A percentile compares a stretch with the other conserved stretches of the same genome.
phyloP scores from a whole-genome alignment of 2,113 vertebrate genomes.

The Chamaea fasciata region DNA sequence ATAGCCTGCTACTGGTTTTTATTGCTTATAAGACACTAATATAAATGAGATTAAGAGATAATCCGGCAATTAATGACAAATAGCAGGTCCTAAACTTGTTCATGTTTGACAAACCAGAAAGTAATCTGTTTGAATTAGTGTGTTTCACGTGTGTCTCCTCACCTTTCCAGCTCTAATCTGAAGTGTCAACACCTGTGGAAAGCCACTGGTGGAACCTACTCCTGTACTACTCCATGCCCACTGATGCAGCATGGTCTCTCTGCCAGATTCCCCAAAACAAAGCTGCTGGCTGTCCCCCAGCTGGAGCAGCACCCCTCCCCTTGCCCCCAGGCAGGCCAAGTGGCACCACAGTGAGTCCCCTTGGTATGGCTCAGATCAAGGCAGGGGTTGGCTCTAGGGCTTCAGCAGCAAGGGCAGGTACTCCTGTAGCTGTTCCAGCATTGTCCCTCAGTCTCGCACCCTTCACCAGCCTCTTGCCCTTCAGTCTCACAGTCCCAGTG shows the following conservation, averaged over 20 bases:
- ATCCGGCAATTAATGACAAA: slow-evolving; percentile 54
- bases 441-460: neutral
- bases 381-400: neutral
- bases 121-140: slow-evolving; percentile 37
- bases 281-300: neutral
- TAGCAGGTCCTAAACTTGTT: neutral
- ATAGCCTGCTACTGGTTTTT: neutral
- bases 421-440: neutral
- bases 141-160: slow-evolving; percentile 9
- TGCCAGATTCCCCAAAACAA: neutral
- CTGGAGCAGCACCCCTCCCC: neutral
- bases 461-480: neutral
- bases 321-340: neutral
- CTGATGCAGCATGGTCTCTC: neutral
- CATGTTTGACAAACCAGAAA: slow-evolving; percentile 19
- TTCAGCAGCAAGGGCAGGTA: neutral
- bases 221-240: neutral
- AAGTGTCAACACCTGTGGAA: slow-evolving; percentile 33
- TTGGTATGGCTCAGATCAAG: neutral
- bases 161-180: slow-evolving; percentile 35
- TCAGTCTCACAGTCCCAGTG: neutral
- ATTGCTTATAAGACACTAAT: slow-evolving; percentile 16
- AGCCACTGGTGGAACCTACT: neutral
- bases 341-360: neutral
- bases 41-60: slow-evolving; percentile 55